phyloP scores from a whole-genome alignment of 2,888 invertebrate genomes.

The Aleiodes alternator region DNA sequence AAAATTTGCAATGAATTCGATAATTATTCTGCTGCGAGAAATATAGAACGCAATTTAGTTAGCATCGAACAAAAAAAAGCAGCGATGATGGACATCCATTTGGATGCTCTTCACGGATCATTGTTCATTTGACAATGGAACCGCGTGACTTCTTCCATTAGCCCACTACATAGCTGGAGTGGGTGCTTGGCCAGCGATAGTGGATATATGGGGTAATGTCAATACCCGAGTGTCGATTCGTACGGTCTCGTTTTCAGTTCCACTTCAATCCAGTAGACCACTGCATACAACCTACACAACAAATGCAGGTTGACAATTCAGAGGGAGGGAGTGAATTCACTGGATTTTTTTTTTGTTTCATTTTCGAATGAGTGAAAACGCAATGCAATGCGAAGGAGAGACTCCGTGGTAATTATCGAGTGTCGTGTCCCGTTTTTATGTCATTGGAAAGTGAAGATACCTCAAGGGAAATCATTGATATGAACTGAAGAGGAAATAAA shows the following conservation, averaged over 20 bases:
- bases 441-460: conserved; percentile 1
- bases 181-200: conserved; percentile 44
- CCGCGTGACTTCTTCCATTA: conserved; percentile 58
- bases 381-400: conserved; percentile 16
- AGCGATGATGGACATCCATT: neutral
- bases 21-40: neutral
- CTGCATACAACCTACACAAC: conserved; percentile 13
- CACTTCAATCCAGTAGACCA: conserved; percentile 8
- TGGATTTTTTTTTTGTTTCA: conserved; percentile 1
- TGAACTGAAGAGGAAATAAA: conserved; percentile 9
- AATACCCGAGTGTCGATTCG: conserved; percentile 36
- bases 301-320: conserved; percentile 17
- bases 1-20: neutral
- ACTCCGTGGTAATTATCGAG: conserved; percentile 30
- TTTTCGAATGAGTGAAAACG: conserved; percentile 9
- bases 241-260: conserved; percentile 11
- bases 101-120: conserved; percentile 27
- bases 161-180: conserved; percentile 65
- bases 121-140: conserved; percentile 51
- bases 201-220: conserved; percentile 37
- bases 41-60: neutral
- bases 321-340: conserved; percentile 13
- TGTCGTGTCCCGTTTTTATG: conserved; percentile 6
- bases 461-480: conserved; percentile 24
- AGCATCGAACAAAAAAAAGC: neutral